Percentiles rank a stretch among this genome's conserved stretches.
These are phyloP conservation scores for Sparidentex hasta DNA, from an alignment of 2,797 vertebrate genomes.

Conservation along the genomic window DNA sequence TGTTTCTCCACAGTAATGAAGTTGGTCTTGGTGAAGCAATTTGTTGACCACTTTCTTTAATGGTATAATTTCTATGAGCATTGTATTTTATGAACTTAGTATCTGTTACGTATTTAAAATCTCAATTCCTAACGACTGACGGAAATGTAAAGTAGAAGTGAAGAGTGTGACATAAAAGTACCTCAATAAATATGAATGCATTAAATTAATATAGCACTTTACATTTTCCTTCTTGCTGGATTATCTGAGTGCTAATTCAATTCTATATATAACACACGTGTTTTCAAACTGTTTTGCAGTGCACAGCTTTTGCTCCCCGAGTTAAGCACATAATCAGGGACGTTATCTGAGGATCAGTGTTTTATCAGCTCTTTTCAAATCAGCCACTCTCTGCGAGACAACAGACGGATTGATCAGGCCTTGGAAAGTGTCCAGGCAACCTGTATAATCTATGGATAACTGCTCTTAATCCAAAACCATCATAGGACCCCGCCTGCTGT, in stretches of 20 bases:
- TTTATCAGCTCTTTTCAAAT: slow-evolving; percentile 46
- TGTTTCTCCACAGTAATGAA: too few species aligned
- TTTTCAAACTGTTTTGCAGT: slow-evolving; percentile 18
- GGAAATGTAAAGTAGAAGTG: background rate
- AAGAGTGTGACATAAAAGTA: background rate
- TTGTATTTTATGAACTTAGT: too few species aligned
- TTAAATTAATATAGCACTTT: background rate
- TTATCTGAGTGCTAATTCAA: background rate
- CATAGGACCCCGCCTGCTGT: slow-evolving; percentile 19
- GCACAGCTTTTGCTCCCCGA: slow-evolving; percentile 1
- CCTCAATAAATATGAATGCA: background rate
- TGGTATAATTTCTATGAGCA: too few species aligned
- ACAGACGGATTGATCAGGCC: slow-evolving; percentile 35
- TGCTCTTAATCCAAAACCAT: slow-evolving; percentile 38
- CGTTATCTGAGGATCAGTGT: slow-evolving; percentile 28
- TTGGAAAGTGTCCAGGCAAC: slow-evolving; percentile 32
- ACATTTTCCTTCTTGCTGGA: background rate
- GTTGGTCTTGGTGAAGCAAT: too few species aligned
- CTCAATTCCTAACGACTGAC: too few species aligned
- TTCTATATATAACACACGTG: background rate
- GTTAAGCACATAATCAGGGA: slow-evolving; percentile 41
- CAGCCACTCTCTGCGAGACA: slow-evolving; percentile 12
- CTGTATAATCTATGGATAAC: slow-evolving; percentile 45
- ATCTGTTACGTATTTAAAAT: too few species aligned
- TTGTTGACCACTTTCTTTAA: too few species aligned